Base-by-base conservation (phyloP, 2,797 vertebrate species). In the Hydrolagus colliei region DNA sequence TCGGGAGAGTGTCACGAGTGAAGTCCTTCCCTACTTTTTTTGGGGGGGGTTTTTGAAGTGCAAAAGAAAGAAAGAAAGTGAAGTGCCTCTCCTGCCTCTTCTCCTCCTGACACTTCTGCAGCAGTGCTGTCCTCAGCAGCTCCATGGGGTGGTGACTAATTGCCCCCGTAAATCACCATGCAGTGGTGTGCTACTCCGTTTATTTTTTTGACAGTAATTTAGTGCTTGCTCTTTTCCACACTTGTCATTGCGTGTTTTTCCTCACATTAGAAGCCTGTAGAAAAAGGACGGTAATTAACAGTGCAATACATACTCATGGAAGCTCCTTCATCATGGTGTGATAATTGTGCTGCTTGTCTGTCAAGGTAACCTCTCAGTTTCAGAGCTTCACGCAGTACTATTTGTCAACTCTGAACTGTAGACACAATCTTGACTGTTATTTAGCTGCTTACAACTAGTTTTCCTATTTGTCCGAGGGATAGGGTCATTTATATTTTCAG, bases 201-300 rank as follows among this genome's bases (percentile, higher is more conserved):
- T 99, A 98, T 96, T 98, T 98, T 97, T 96, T 95, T 97, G 98
- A 98, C 98, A 98, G 97, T 99, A 98, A 99, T 98, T 97, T 98
- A 99, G 96, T 98, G 96, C 96, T 96, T 97, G 97, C 96, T 99
- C 98, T 99, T 98, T 98, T 97, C 96, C 96, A 97, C 96, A 98
- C 97, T 98, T 99, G 98, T 98, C 98, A 98, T 94, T 91, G 95
- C 92, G 92, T 98, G 96, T 98, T 99, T 98, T 97, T 97, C 96
- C 95, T 97, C 96, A 96, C 95, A 97, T 98, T 98, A 98, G 96
- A 97, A 97, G 96, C 96, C 95, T 95, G 95, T 95, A 95, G 96
- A 96, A 96, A 97, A 96, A 96, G 96, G 96, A 96, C 95, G 95
- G 96, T 99, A 99, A 99, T 99, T 99, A 99, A 97, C 96, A 92